Evolutionary conservation across 1,140 invertebrate species (phyloP).

Genomic region (Andrena cerasifolii): DNA sequence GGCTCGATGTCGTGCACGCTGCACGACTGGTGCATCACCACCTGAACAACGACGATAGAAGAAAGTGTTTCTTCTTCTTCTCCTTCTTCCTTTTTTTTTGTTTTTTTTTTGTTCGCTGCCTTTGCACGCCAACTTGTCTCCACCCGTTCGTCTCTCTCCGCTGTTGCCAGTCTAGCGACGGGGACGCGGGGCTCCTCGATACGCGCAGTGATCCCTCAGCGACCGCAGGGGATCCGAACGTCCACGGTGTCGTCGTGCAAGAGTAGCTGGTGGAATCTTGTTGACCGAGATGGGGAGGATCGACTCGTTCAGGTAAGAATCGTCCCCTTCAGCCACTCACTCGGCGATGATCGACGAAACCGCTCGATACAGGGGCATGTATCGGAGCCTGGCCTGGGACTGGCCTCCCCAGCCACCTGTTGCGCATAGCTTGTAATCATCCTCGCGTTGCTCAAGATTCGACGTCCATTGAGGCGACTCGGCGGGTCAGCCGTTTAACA

Average conservation of each 20-base stretch:
- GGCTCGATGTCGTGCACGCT: constrained; percentile 47
- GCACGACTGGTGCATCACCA: constrained; percentile 15
- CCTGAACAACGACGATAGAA: background rate
- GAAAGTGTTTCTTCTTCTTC: constrained; percentile 3
- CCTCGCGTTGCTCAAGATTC: background rate
- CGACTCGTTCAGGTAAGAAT: constrained; percentile 50
- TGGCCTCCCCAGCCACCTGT: background rate
- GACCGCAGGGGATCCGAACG: too few relatives aligned
- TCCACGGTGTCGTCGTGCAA: too few relatives aligned
- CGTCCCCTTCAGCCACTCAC: background rate
- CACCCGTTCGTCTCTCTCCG: too few relatives aligned
- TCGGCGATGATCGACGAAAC: too few relatives aligned
- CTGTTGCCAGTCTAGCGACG: too few relatives aligned
- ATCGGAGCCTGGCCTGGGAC: too few relatives aligned
- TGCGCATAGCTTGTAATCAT: constrained; percentile 2
- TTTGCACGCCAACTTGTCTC: background rate
- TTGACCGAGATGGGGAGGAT: constrained; percentile 51
- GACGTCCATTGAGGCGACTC: constrained; percentile 25
- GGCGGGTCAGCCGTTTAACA: constrained; percentile 10
- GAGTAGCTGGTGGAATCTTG: too few relatives aligned
- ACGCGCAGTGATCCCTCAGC: too few relatives aligned
- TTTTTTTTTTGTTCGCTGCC: too few relatives aligned
- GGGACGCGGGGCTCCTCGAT: too few relatives aligned
- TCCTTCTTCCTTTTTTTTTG: background rate
- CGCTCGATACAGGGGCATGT: too few relatives aligned